phyloP scores from a whole-genome alignment of 2,797 vertebrate species.

The Characodon lateralis region DNA sequence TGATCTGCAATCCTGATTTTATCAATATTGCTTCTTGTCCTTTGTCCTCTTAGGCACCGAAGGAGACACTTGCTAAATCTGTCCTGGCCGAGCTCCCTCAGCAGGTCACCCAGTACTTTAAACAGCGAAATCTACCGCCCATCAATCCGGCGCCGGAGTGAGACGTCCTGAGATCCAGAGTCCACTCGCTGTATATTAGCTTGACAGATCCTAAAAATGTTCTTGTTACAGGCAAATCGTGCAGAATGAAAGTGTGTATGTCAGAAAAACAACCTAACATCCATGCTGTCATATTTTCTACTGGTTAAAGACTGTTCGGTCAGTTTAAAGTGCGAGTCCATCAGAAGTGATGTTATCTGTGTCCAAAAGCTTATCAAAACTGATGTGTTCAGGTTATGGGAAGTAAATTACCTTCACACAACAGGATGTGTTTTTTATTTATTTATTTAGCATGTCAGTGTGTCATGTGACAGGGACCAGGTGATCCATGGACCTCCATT shows the following conservation, averaged over 20 bases:
- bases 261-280: conserved; percentile 31
- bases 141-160: conserved; percentile 87
- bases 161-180: conserved; percentile 34
- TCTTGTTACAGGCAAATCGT: conserved; percentile 39
- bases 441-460: conserved; percentile 58
- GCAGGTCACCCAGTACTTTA: conserved; percentile 98
- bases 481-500: conserved; percentile 49
- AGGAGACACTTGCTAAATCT: conserved; percentile 97
- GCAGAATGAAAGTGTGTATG: conserved; percentile 40
- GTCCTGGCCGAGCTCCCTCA: conserved; percentile 97
- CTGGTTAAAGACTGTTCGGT: conserved; percentile 36
- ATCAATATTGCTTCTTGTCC: neutral
- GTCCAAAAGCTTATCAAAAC: neutral
- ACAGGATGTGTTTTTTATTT: conserved; percentile 20
- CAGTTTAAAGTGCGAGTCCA: conserved; percentile 36
- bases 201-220: conserved; percentile 36
- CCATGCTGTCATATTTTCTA: conserved; percentile 26
- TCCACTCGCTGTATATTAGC: conserved; percentile 44
- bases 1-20: neutral
- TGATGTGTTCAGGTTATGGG: neutral
- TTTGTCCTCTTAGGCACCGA: conserved; percentile 86
- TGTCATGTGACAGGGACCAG: conserved; percentile 63
- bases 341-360: conserved; percentile 29
- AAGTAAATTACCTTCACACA: conserved; percentile 17
- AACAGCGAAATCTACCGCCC: conserved; percentile 92